Evolutionary conservation across 1,140 invertebrate species (phyloP), one percentile per base, ranked within the genome.

Genomic region (Tyrophagus putrescentiae): DNA sequence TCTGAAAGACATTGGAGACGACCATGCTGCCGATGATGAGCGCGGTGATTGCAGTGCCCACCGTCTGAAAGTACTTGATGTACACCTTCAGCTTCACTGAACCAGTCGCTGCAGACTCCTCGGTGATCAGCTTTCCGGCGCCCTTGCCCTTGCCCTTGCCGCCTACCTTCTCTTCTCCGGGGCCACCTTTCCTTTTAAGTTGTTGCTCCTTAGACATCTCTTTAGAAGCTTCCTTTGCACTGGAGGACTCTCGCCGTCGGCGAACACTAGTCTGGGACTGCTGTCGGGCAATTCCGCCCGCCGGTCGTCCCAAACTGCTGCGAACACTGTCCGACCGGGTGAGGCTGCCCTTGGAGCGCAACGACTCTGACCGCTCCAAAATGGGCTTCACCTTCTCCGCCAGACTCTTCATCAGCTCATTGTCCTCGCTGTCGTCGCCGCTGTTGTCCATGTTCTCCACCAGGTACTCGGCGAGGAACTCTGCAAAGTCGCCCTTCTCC

Each of bases 391-490:
- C 39, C 34, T 59, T 59, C 25, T 41, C 36, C 31, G 39, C 57
- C 1, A 59, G 32, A 21, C 25, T 28, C 33, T 59, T 42, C 18
- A 59, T 28, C 52, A 54, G n/a, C 39, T 54, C 48, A 3, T 1
- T 25, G 4, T 4, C 6, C 9, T 44, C 18, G 9, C 18, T 16
- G 1, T 44, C 39, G 18, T 45, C 39, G 29, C 23, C 56, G 11
- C 23, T 16, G 11, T 48, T 32, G 18, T 50, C 36, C 16, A 29
- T n/a, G 29, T 60, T 27, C 42, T 60, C 45, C 6, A 83, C 78
- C 54, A 89, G 74, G 75, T 90, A 84, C 64, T 87, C 53, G 6
- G 67, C 57, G 9, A 73, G 50, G 57, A 72, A 71, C 36, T 72
- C 68, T n/a, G 70, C 60, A 64, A 73, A 73, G 31, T 64, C 65